phyloP scores from a whole-genome alignment of 2,797 vertebrate genomes.

The Poliocrania exsul region DNA sequence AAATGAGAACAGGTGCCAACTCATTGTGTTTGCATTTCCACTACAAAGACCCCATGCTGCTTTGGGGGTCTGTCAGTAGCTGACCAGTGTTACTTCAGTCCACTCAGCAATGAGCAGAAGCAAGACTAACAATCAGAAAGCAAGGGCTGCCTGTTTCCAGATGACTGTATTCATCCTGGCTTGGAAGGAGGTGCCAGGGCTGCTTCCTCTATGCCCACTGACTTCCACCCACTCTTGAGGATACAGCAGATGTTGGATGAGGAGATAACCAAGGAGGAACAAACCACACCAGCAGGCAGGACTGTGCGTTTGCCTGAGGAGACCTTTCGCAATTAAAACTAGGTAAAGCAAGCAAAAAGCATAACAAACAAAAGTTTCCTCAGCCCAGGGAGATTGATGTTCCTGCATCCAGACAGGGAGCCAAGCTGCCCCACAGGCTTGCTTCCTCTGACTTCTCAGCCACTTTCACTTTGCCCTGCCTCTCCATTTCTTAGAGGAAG shows the following conservation, averaged over 20 bases:
- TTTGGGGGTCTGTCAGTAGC: neutral
- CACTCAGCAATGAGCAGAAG: neutral
- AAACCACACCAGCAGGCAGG: neutral
- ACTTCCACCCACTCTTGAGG: neutral
- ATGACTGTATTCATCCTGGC: neutral
- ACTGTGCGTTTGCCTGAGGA: neutral
- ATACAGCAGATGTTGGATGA: neutral
- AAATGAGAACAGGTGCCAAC: neutral
- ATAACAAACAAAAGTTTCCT: neutral
- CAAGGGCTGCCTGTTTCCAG: neutral
- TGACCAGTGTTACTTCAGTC: neutral
- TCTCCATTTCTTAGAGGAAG: neutral
- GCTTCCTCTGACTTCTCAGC: neutral
- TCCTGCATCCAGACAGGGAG: neutral
- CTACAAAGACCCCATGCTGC: neutral
- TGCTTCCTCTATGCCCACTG: neutral
- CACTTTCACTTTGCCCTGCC: rapidly evolving
- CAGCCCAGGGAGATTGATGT: neutral
- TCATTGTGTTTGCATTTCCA: neutral
- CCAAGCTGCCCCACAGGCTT: rapidly evolving
- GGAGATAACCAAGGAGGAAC: neutral
- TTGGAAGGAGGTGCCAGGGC: neutral
- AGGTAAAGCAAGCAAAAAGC: neutral
- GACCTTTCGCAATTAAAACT: neutral
- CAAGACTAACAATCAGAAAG: neutral